phyloP scores from a whole-genome alignment of 2,113 vertebrate species.

The Megaceryle maxima region DNA sequence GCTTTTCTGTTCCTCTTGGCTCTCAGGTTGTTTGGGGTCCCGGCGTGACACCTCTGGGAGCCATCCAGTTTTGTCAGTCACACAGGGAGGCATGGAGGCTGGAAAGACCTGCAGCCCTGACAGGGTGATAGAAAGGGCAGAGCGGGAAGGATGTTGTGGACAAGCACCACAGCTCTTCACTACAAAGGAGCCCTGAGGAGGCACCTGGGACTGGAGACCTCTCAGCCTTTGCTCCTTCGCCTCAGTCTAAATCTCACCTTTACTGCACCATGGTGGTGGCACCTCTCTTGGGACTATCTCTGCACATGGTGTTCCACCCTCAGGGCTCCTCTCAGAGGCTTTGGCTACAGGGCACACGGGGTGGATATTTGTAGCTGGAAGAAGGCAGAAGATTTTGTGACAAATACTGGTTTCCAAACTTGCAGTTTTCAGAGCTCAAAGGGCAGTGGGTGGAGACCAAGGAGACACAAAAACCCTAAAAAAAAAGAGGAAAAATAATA shows the following conservation, averaged over 20 bases:
- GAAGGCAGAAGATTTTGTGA: neutral
- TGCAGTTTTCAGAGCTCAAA: neutral
- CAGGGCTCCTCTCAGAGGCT: neutral
- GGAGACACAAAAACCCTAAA: neutral
- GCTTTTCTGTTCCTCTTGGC: neutral
- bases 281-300: neutral
- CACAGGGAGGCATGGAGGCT: neutral
- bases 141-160: neutral
- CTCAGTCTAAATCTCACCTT: neutral
- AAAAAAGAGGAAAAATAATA: neutral
- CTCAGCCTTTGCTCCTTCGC: neutral
- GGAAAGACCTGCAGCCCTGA: neutral
- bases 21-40: neutral
- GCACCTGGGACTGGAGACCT: neutral
- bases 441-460: neutral
- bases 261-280: neutral
- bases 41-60: neutral
- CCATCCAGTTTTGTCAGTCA: neutral
- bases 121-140: neutral
- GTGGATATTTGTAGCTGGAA: neutral
- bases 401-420: neutral
- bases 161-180: fast-evolving
- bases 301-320: neutral
- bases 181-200: neutral
- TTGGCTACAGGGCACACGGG: fast-evolving